Evolutionary conservation across 1,140 invertebrate species (phyloP), one percentile per base, ranked within the genome.

Genomic region (Cyphomyrmex costatus): DNA sequence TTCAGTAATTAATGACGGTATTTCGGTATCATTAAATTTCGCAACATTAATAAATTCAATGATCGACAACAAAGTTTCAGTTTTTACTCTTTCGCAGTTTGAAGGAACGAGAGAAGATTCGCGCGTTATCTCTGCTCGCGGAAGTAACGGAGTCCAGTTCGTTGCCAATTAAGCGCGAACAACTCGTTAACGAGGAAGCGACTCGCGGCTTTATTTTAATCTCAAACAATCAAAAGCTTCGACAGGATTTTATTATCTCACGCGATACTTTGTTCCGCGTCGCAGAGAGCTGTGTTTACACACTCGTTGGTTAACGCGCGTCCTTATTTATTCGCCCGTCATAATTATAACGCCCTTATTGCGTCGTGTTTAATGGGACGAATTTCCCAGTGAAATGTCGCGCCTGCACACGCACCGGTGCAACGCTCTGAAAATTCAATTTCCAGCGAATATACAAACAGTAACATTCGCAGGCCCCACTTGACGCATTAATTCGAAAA

Each of bases 121-220:
- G 16, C 66, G 33, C 27, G 56, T 60, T 49, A 53, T 73, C 36
- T 60, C n/a, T 16, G 36, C 36, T 82, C 7, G 66, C 36, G 36
- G 14, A 60, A 74, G 74, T 74, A 53, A 56, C 10, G 14, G 16
- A 63, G 14, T 61, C 16, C 21, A 63, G 73, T n/a, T 88, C 56
- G 58, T n/a, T 80, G 61, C 76, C 76, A 88, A 89, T 89, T 89
- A 89, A 77, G 83, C 21, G 70, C 27, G 58, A 8, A 51, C 51
- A 61, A 42, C 76, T 89, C 87, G 83, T 89, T 89, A 89, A 49
- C 49, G 49, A 60, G 61, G 53, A 58, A 80, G 74, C 74, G 51
- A 89, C 61, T 68, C 6, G 30, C 71, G 66, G 71, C 77, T 89
- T 89, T 82, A 89, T 83, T 89, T 89, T 83, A 89, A 86, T 89